Percentiles rank a stretch among this genome's conserved stretches.
Evolutionary conservation across 2,113 vertebrate genomes (phyloP).

Genomic region (Myotis yumanensis): DNA sequence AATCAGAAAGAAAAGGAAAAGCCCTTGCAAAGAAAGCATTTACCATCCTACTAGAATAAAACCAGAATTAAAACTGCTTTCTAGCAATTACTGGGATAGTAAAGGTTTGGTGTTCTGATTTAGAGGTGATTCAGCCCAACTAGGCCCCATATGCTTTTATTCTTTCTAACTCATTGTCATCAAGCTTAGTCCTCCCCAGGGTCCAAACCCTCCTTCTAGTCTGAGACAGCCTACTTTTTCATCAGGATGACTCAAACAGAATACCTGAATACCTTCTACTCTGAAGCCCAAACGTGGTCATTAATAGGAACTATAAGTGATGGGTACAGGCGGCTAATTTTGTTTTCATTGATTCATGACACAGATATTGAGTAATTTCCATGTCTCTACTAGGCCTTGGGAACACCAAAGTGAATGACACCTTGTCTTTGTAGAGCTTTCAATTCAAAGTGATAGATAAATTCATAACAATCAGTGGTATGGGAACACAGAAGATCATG

Average conservation of each 20-base stretch:
- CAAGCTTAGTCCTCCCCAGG: background rate
- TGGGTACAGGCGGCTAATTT: background rate
- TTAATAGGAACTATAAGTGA: background rate
- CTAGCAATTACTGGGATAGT: background rate
- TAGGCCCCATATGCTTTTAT: background rate
- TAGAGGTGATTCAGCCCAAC: background rate
- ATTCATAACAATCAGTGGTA: background rate
- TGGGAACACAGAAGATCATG: background rate
- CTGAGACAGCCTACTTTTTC: background rate
- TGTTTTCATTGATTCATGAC: constrained; percentile 13
- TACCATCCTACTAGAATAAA: background rate
- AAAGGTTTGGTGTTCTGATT: constrained; percentile 1
- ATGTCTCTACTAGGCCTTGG: background rate
- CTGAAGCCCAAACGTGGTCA: background rate
- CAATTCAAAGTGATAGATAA: background rate
- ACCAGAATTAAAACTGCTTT: constrained; percentile 5
- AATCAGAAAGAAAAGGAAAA: background rate
- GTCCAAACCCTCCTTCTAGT: background rate
- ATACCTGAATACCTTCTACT: background rate
- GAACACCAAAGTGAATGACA: background rate
- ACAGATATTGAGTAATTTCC: background rate
- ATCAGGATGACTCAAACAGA: background rate
- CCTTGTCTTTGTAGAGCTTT: constrained; percentile 17
- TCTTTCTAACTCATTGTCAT: background rate
- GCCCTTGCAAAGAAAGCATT: constrained; percentile 1